Percentiles rank a stretch among this genome's conserved stretches.
phyloP scores from a whole-genome alignment of 2,113 vertebrate genomes.

The Ramphastos sulfuratus region DNA sequence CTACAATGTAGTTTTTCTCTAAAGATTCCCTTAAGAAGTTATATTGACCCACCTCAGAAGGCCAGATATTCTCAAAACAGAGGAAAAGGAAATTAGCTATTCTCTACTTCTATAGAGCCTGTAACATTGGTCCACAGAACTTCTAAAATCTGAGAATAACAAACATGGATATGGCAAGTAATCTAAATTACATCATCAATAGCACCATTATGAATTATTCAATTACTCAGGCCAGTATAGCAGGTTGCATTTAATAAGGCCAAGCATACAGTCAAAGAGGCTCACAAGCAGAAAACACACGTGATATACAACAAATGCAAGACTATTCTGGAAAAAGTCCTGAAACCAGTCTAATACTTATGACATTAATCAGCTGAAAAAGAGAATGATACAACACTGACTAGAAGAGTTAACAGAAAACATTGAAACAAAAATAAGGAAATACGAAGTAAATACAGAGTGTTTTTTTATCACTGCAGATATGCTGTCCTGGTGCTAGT shows the following conservation, averaged over 20 bases:
- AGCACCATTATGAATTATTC: conserved; percentile 8
- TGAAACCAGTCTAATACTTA: background rate
- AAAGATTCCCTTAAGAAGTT: background rate
- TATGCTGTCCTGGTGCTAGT: background rate
- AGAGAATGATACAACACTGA: background rate
- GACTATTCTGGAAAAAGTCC: background rate
- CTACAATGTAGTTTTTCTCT: background rate
- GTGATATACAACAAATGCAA: background rate
- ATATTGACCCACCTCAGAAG: background rate
- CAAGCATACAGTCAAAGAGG: background rate
- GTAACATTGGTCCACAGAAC: background rate
- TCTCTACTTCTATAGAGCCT: background rate
- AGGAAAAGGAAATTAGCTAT: background rate
- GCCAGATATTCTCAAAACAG: background rate
- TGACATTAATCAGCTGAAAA: background rate
- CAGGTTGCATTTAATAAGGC: background rate
- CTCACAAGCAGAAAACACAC: background rate
- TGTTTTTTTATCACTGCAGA: background rate
- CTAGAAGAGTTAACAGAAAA: background rate
- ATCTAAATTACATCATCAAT: background rate
- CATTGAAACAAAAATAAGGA: background rate
- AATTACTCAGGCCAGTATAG: background rate
- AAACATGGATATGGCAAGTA: background rate
- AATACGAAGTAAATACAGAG: background rate
- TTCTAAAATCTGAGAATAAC: background rate